Evolutionary conservation across 2,113 vertebrate genomes (phyloP), one percentile per base, ranked within the genome.

Genomic region (Mustelus asterias): DNA sequence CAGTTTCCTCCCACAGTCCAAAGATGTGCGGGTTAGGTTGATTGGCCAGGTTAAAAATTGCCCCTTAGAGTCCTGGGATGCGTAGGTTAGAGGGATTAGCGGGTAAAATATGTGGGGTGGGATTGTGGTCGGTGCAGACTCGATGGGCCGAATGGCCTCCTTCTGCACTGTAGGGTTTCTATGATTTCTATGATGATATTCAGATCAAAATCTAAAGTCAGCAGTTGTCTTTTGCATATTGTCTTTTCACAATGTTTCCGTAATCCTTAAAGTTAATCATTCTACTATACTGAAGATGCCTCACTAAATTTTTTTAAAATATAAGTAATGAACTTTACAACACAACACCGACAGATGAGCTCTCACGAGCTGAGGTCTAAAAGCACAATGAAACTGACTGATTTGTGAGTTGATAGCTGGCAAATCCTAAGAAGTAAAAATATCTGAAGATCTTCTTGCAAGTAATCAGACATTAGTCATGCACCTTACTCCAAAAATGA

Each of bases 401-500:
- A 48, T 58, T 29, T 89, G 86, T 89, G 58, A 24, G 54, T 24
- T 29, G 86, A 89, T 29, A 89, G 48, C 29, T 58, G 48, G 26
- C 44, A 90, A 90, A 90, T 90, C 54, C 54, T 90, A 33, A 11
- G 88, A 60, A 9, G 33, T 90, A 60, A 33, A 90, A 16, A 60
- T 60, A 60, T 33, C 29, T 60, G 48, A 54, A 18, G 58, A 60
- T 63, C 54, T 90, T 33, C 88, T 90, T 90, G 88, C 88, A 90
- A 33, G 88, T 90, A 90, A 90, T 90, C 88, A 90, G 88, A 60
- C 60, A 33, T 22, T 33, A 33, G 88, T 63, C 88, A 90, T n/a
- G 41, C 26, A 29, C 29, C 16, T 24, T 60, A 60, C 33, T 4
- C 44, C 48, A 60, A 89, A 89, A 80, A 83, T 41, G 41, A 83